phyloP scores from a whole-genome alignment of 1,140 invertebrate species.

The Uloborus diversus region DNA sequence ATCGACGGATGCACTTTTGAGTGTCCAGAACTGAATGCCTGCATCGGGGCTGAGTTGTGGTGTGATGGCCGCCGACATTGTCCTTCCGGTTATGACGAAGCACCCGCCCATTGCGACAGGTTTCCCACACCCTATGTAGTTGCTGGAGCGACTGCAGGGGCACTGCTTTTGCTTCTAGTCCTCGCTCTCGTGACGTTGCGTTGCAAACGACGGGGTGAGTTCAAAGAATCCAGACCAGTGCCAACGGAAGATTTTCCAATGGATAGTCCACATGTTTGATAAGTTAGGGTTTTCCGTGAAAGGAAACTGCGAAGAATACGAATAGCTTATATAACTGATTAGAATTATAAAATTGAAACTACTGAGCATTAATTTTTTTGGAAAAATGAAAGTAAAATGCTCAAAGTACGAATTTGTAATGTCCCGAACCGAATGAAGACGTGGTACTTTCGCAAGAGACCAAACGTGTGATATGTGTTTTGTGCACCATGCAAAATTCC shows the following conservation, averaged over 20 bases:
- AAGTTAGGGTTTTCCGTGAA: background rate
- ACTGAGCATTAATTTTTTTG: too few relatives aligned
- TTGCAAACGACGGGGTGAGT: slow-evolving; percentile 28
- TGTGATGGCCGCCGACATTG: slow-evolving; percentile 86
- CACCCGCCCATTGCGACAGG: slow-evolving; percentile 71
- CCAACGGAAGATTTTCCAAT: slow-evolving; percentile 54
- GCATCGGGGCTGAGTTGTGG: slow-evolving; percentile 87
- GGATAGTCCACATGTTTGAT: slow-evolving; percentile 49
- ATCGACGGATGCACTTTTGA: slow-evolving; percentile 73
- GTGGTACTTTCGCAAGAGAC: too few relatives aligned
- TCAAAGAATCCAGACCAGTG: slow-evolving; percentile 47
- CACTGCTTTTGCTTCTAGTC: slow-evolving; percentile 25
- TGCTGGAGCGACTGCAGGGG: slow-evolving; percentile 34
- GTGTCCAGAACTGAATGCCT: slow-evolving; percentile 86
- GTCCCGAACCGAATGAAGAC: too few relatives aligned
- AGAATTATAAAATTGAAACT: too few relatives aligned
- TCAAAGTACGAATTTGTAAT: too few relatives aligned
- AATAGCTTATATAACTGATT: too few relatives aligned
- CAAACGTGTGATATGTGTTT: too few relatives aligned
- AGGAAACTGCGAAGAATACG: too few relatives aligned
- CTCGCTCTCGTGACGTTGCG: slow-evolving; percentile 15
- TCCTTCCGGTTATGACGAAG: slow-evolving; percentile 87
- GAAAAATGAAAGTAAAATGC: too few relatives aligned
- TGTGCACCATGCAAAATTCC: too few relatives aligned
- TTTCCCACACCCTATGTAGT: slow-evolving; percentile 57